A percentile compares a stretch with the other conserved stretches of the same genome.
Evolutionary conservation across 2,797 vertebrate species (phyloP).

Genomic region (Margarornis squamiger): DNA sequence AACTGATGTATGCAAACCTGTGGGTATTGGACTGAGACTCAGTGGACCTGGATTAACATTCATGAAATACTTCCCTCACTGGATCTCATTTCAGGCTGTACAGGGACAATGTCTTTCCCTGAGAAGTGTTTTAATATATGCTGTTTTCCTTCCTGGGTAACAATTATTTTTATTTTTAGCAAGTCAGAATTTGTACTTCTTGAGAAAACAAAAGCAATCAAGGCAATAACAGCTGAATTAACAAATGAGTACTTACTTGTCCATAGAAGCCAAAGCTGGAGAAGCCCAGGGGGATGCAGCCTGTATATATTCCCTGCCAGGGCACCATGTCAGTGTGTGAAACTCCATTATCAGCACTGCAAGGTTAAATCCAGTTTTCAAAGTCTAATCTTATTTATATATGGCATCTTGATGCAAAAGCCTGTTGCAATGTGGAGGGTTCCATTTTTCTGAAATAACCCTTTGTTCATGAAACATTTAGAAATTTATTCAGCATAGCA

Average conservation of each 20-base stretch:
- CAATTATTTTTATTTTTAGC: neutral
- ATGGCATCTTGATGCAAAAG: neutral
- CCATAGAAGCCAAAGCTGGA: neutral
- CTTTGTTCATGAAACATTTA: neutral
- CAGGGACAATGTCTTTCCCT: neutral
- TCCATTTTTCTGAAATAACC: neutral
- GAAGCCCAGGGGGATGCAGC: neutral
- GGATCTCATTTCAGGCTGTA: neutral
- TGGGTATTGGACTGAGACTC: neutral
- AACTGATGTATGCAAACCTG: neutral
- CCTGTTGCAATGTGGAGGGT: neutral
- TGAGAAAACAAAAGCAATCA: neutral
- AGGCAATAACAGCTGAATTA: neutral
- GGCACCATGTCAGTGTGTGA: neutral
- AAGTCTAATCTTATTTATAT: neutral
- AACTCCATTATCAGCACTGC: neutral
- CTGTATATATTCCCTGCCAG: accelerated
- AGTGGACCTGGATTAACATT: neutral
- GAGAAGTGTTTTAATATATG: neutral
- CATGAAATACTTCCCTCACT: neutral
- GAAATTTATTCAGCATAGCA: neutral
- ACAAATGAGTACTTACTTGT: neutral
- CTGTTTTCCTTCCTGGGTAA: neutral
- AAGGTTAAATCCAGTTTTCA: neutral
- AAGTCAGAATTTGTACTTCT: neutral